Conservation (phyloP, 2,888 invertebrate species). For the Lasioglossum vierecki region DNA sequence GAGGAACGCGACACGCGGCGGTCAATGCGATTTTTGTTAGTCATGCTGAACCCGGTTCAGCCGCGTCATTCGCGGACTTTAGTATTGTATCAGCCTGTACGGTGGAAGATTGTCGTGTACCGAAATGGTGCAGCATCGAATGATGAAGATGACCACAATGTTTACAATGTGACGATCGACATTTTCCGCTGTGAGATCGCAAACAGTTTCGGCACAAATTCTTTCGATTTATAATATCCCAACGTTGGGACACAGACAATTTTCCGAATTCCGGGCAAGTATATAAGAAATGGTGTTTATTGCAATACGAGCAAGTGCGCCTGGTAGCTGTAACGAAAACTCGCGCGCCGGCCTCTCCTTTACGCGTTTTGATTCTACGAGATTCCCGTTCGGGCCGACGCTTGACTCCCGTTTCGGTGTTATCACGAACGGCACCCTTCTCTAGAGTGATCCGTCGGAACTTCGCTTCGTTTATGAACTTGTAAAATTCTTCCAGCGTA, state of each 20-base stretch:
- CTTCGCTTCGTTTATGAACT: too few species aligned
- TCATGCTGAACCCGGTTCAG: background rate
- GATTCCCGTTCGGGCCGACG: background rate
- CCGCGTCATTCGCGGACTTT: background rate
- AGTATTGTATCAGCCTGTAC: background rate
- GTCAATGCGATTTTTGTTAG: background rate
- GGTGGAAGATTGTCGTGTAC: background rate
- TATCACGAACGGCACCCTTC: background rate
- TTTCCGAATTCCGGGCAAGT: background rate
- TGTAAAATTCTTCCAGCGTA: too few species aligned
- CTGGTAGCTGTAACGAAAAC: background rate
- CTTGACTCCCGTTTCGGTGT: background rate
- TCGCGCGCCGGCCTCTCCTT: background rate
- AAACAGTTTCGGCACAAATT: background rate
- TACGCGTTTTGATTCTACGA: background rate
- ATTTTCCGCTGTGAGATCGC: background rate
- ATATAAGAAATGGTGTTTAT: background rate
- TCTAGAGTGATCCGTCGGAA: background rate
- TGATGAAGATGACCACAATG: background rate
- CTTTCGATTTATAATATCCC: background rate
- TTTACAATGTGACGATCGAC: background rate
- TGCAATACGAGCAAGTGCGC: background rate
- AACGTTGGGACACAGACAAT: background rate
- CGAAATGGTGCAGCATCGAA: conserved; percentile 2
- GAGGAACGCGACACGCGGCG: background rate